Percentiles rank a stretch among this genome's conserved stretches.
Evolutionary conservation across 2,797 vertebrate species (phyloP).

Genomic region (Hylomyscus alleni): DNA sequence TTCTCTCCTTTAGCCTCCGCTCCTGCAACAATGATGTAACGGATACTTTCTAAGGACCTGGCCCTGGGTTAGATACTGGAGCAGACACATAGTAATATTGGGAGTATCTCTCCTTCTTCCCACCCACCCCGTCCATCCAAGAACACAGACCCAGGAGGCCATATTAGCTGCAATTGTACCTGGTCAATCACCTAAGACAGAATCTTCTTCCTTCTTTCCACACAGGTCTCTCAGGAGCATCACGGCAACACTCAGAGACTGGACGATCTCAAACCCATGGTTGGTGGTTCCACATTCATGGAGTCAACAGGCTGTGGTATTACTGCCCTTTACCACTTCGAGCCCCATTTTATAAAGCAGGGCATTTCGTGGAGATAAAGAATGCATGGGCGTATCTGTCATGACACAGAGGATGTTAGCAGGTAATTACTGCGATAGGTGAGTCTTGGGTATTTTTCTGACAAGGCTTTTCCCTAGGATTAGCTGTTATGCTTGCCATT

Average conservation of each 20-base stretch:
- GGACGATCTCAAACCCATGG: background rate
- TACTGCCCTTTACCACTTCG: background rate
- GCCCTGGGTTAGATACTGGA: background rate
- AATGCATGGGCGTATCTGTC: background rate
- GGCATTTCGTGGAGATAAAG: background rate
- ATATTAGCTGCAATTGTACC: background rate
- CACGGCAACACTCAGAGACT: background rate
- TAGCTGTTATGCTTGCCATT: conserved; percentile 38
- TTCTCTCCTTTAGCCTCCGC: background rate
- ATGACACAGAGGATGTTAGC: background rate
- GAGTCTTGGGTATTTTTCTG: conserved; percentile 59
- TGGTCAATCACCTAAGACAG: background rate
- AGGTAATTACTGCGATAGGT: conserved; percentile 44
- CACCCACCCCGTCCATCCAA: background rate
- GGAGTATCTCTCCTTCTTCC: background rate
- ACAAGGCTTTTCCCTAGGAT: conserved; percentile 54
- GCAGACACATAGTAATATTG: background rate
- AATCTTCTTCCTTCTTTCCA: background rate
- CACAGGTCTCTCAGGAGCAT: background rate
- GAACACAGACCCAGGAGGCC: background rate
- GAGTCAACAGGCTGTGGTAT: background rate
- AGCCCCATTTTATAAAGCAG: background rate
- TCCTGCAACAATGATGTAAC: background rate
- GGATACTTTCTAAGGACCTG: background rate
- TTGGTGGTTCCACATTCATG: background rate